phyloP scores from a whole-genome alignment of 2,888 invertebrate species.

The Holacanthella duospinosa region DNA sequence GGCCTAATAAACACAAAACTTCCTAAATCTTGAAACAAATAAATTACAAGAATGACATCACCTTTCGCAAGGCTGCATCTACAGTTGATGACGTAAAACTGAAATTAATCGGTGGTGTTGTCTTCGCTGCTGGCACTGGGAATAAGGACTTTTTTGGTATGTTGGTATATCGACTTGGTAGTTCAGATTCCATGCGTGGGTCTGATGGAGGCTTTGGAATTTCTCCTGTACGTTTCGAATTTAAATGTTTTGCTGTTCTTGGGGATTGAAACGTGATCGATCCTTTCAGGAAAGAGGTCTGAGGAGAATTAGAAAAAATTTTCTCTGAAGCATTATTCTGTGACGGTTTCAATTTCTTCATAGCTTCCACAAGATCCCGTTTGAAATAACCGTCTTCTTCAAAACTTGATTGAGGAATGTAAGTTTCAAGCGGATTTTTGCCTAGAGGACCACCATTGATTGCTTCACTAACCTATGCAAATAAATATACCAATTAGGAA shows the following conservation, averaged over 20 bases:
- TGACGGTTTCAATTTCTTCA: not conserved
- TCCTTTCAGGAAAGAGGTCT: not conserved
- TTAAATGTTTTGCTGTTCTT: not conserved
- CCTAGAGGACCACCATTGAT: constrained; percentile 40
- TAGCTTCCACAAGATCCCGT: not conserved
- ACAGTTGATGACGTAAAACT: not conserved
- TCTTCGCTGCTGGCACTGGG: not conserved
- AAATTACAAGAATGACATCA: no score
- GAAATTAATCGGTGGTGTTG: not conserved
- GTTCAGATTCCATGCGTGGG: not conserved
- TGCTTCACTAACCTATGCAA: constrained; percentile 31
- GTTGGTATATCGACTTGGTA: not conserved
- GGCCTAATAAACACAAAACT: no score
- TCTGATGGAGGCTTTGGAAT: no score
- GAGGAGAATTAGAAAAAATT: no score
- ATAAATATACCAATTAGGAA: no score
- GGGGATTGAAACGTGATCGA: not conserved
- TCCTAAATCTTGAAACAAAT: no score
- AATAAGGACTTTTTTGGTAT: not conserved
- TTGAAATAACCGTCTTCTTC: constrained; percentile 55
- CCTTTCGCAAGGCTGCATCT: no score
- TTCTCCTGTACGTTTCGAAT: no score
- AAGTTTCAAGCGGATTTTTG: constrained; percentile 41
- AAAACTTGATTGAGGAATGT: constrained; percentile 63
- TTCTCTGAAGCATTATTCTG: not conserved